A percentile compares a stretch with the other conserved stretches of the same genome.
Conservation (phyloP, 2,113 vertebrate genomes). For the Corynorhinus townsendii region DNA sequence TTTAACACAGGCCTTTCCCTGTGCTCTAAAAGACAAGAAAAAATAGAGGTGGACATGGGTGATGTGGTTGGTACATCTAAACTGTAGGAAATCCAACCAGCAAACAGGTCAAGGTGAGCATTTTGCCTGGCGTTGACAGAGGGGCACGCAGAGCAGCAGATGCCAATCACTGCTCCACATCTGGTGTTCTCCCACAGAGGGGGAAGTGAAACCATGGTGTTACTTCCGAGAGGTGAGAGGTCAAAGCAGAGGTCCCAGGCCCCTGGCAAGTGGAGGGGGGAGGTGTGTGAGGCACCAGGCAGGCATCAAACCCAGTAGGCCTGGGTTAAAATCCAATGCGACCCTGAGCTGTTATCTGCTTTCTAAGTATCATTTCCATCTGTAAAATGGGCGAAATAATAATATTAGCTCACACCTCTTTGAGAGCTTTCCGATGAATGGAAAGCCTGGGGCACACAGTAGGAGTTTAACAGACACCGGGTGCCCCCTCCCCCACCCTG, state of each 20-base stretch:
- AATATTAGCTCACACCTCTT: not conserved
- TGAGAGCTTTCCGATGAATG: not conserved
- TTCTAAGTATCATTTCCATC: not conserved
- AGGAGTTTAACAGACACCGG: not conserved
- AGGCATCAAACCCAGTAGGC: not conserved
- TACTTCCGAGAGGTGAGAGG: not conserved
- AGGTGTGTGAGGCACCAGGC: not conserved
- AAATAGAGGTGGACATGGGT: not conserved
- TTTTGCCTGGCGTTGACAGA: not conserved
- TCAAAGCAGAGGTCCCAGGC: not conserved
- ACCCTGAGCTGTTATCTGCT: not conserved
- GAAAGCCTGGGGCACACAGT: not conserved
- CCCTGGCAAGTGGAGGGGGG: not conserved
- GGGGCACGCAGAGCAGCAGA: not conserved
- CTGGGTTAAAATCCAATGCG: not conserved
- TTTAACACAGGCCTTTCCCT: not conserved
- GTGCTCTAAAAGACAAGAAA: not conserved
- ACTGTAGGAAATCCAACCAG: not conserved
- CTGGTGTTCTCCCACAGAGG: not conserved
- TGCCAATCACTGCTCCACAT: not conserved
- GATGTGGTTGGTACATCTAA: not conserved
- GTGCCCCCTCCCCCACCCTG: not conserved
- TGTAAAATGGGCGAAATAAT: not conserved
- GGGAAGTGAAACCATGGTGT: fast-evolving
- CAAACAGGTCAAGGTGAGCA: not conserved